Conservation (phyloP, 2,888 invertebrate species). For the Caenorhabditis sp. region DNA sequence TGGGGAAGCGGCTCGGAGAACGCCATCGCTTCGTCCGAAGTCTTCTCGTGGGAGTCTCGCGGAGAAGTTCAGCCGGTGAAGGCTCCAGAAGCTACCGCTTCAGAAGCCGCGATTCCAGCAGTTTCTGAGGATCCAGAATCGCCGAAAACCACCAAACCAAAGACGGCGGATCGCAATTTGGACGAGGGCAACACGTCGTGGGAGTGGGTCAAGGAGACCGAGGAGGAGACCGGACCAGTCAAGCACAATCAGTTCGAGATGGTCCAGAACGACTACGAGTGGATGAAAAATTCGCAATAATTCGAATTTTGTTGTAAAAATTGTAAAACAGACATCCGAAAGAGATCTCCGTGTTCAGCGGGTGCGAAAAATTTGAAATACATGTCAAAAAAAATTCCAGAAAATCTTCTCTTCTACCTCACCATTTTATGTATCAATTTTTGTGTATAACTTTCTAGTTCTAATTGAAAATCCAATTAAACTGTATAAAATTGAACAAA, state of each 20-base stretch:
- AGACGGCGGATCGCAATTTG: not conserved
- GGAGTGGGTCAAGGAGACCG: constrained; percentile 37
- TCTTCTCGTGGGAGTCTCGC: constrained; percentile 44
- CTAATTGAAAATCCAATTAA: no score
- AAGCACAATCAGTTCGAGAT: constrained; percentile 50
- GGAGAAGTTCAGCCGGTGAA: not conserved
- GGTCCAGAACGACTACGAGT: constrained; percentile 51
- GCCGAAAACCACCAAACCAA: no score
- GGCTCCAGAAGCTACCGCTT: no score
- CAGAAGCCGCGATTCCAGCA: not conserved
- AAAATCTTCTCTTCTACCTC: no score
- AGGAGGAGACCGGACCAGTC: constrained; percentile 25
- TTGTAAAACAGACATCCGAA: no score
- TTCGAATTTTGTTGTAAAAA: no score
- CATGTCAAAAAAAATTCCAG: no score
- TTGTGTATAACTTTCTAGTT: no score
- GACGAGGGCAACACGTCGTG: constrained; percentile 26
- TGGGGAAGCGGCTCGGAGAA: constrained; percentile 46
- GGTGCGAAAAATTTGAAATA: constrained; percentile 1
- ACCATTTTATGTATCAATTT: no score
- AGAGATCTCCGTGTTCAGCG: constrained; percentile 6
- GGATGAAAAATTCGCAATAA: constrained; percentile 43
- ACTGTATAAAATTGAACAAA: no score
- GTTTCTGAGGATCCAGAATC: not conserved
- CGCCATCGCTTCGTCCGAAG: constrained; percentile 35